Conservation (phyloP, 1,140 invertebrate genomes). For the Kradibia gibbosae region DNA sequence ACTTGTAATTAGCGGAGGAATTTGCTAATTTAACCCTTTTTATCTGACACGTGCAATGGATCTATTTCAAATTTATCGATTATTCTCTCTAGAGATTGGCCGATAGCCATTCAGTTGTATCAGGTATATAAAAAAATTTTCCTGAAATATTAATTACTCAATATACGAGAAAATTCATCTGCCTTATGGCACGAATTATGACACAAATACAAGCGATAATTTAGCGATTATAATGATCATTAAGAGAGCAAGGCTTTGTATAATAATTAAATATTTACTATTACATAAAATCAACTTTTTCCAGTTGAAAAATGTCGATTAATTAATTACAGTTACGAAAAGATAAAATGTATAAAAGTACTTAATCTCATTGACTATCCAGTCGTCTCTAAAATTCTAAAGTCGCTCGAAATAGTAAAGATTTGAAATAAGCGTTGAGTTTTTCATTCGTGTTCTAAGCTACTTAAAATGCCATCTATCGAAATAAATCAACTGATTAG, state of each 20-base stretch:
- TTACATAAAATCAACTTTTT: not conserved
- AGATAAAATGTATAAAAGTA: not conserved
- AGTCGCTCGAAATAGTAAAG: not conserved
- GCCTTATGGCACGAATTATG: not conserved
- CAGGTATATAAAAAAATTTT: not conserved
- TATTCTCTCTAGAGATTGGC: not conserved
- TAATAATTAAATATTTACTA: not conserved
- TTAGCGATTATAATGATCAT: not conserved
- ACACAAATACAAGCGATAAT: not conserved
- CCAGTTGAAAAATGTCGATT: not conserved
- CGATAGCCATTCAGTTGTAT: not conserved
- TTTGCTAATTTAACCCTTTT: not conserved
- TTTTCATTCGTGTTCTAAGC: not conserved
- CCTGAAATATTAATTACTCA: not conserved
- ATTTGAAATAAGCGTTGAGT: not conserved
- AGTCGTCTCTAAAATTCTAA: not conserved
- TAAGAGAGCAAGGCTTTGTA: not conserved
- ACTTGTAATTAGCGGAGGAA: not conserved
- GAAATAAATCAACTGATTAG: too few relatives aligned
- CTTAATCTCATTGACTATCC: not conserved
- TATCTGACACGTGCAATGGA: not conserved
- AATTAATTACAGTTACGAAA: not conserved
- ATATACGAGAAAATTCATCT: not conserved
- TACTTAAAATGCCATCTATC: not conserved
- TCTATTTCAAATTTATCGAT: constrained; percentile 5